A percentile compares a stretch with the other conserved stretches of the same genome.
Evolutionary conservation across 2,888 invertebrate genomes (phyloP).

Genomic region (Athetis lepigone): DNA sequence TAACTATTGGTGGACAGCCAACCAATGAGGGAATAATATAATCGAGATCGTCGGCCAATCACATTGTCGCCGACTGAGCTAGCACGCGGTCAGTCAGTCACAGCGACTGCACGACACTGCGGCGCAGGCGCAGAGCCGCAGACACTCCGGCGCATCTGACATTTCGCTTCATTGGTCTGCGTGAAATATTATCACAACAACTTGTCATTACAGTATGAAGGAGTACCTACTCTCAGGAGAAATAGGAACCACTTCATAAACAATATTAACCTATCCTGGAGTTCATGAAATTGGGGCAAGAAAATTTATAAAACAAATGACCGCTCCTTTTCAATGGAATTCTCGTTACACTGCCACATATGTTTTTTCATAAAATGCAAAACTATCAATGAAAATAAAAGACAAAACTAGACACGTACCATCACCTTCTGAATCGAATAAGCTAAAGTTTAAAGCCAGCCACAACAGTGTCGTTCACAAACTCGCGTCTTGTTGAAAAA

Average conservation of each 20-base stretch:
- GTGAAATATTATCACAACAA: neutral
- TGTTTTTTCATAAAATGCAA: neutral
- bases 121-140: neutral
- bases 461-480: slow-evolving; percentile 2
- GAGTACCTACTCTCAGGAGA: too few relatives aligned
- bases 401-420: neutral
- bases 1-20: slow-evolving; percentile 55
- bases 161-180: slow-evolving; percentile 8
- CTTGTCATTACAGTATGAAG: neutral
- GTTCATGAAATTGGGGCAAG: too few relatives aligned
- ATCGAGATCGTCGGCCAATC: slow-evolving; percentile 46
- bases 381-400: neutral
- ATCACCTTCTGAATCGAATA: neutral
- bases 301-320: too few relatives aligned
- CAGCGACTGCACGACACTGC: neutral
- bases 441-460: neutral
- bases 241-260: too few relatives aligned
- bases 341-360: too few relatives aligned
- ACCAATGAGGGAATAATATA: slow-evolving; percentile 57
- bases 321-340: too few relatives aligned
- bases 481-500: slow-evolving; percentile 2
- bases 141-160: neutral
- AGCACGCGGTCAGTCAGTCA: neutral
- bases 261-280: too few relatives aligned
- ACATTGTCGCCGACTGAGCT: slow-evolving; percentile 1